A percentile compares a stretch with the other conserved stretches of the same genome.
phyloP scores from a whole-genome alignment of 2,888 invertebrate genomes.

The Ectropis crepuscularia region DNA sequence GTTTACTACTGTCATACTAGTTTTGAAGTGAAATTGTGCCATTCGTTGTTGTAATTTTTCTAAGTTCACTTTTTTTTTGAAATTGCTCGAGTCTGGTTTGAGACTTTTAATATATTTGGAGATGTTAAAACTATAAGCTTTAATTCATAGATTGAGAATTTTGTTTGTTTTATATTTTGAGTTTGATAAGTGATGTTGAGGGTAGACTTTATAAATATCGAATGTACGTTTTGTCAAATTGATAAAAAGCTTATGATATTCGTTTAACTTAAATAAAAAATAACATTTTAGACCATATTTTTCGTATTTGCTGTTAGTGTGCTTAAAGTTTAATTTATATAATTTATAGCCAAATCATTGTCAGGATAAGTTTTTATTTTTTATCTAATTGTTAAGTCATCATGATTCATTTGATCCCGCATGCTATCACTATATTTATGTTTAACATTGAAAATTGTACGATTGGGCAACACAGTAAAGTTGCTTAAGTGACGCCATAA shows the following conservation, averaged over 20 bases:
- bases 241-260: background rate
- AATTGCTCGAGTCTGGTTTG: slow-evolving; percentile 26
- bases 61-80: slow-evolving; percentile 43
- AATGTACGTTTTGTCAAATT: too few relatives aligned
- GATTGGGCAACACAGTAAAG: slow-evolving; percentile 49
- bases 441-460: slow-evolving; percentile 31
- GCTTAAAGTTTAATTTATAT: background rate
- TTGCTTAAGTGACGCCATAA: slow-evolving; percentile 41
- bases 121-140: too few relatives aligned
- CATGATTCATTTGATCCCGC: background rate
- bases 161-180: too few relatives aligned
- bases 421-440: slow-evolving; percentile 5
- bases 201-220: too few relatives aligned
- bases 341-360: background rate
- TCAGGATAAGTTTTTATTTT: background rate
- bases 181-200: too few relatives aligned
- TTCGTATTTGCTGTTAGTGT: background rate
- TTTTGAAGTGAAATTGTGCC: slow-evolving; percentile 36
- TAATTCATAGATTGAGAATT: too few relatives aligned
- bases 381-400: slow-evolving; percentile 10
- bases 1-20: slow-evolving; percentile 15
- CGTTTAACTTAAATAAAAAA: too few relatives aligned
- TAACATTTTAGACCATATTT: too few relatives aligned
- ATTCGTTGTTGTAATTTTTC: slow-evolving; percentile 45
- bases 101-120: background rate